Conservation (phyloP, 2,888 invertebrate genomes). For the Thera britannica region DNA sequence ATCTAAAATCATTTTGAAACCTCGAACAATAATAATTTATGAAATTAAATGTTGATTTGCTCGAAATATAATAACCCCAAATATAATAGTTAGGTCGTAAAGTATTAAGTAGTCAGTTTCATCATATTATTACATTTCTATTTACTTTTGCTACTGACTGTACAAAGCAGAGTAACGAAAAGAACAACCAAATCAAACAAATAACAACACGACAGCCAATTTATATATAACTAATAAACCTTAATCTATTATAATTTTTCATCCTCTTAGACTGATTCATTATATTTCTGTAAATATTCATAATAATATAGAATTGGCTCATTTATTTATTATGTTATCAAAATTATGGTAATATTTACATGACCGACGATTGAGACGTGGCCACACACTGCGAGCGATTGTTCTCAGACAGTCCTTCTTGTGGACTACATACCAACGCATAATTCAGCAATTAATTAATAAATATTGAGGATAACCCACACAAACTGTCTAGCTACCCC, state of each 20-base stretch:
- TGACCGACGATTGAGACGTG: conserved; percentile 39
- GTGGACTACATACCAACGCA: neutral
- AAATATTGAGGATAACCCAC: too few relatives aligned
- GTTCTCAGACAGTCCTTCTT: conserved; percentile 22
- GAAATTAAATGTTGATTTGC: too few relatives aligned
- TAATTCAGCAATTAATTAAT: neutral
- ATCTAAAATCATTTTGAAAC: too few relatives aligned
- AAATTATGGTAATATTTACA: conserved; percentile 54
- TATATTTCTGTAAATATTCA: conserved; percentile 43
- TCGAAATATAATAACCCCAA: too few relatives aligned
- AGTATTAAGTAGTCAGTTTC: too few relatives aligned
- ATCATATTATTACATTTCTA: too few relatives aligned
- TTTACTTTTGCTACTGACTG: too few relatives aligned
- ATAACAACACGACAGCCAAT: conserved; percentile 1
- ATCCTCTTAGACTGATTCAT: conserved; percentile 16
- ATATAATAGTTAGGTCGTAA: too few relatives aligned
- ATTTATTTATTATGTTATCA: conserved; percentile 49
- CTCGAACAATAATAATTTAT: too few relatives aligned
- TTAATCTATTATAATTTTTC: conserved; percentile 29
- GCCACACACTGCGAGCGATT: conserved; percentile 49
- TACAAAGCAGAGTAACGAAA: too few relatives aligned
- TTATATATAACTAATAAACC: conserved; percentile 15
- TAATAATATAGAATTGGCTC: conserved; percentile 25
- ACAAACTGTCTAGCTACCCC: too few relatives aligned
- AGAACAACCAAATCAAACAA: neutral